Percentiles rank a stretch among this genome's conserved stretches.
These are phyloP conservation scores for Scatophagus argus DNA, from an alignment of 2,113 vertebrate species.

Conservation along the genomic window DNA sequence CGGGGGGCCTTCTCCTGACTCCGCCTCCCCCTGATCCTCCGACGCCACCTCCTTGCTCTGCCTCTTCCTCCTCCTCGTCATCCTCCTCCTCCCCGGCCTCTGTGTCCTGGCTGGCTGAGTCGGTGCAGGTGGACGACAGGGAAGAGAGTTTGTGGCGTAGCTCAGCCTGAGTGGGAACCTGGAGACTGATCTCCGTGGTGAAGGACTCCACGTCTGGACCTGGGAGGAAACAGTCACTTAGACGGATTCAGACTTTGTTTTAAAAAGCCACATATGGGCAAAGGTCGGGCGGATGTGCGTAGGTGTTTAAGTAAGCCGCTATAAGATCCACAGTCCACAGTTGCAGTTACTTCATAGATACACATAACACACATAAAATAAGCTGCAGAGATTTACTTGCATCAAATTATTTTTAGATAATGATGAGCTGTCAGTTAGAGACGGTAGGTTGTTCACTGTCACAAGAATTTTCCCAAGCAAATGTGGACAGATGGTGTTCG, in stretches of 20 bases:
- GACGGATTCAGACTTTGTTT: neutral
- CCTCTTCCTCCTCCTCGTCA: conserved; percentile 73
- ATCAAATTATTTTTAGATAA: neutral
- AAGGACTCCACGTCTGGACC: conserved; percentile 84
- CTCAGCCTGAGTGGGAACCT: conserved; percentile 88
- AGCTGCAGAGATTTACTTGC: neutral
- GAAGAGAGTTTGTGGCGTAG: conserved; percentile 86
- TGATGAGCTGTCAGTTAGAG: neutral
- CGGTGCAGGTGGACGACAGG: conserved; percentile 84
- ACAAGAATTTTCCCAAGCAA: conserved; percentile 20
- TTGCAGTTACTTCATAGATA: neutral
- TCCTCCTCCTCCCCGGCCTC: conserved; percentile 84
- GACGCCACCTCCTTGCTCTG: conserved; percentile 62
- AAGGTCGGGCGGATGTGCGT: neutral
- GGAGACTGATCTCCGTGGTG: conserved; percentile 87
- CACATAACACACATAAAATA: neutral
- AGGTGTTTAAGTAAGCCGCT: neutral
- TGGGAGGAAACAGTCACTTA: conserved; percentile 47
- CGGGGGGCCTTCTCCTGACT: conserved; percentile 74
- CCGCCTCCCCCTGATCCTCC: conserved; percentile 24
- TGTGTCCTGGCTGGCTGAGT: conserved; percentile 86
- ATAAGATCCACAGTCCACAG: neutral
- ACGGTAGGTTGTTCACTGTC: conserved; percentile 14
- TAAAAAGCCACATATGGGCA: too few species aligned
- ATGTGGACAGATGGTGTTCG: conserved; percentile 42